phyloP scores from a whole-genome alignment of 1,140 invertebrate species.

The Anastatus disparis region DNA sequence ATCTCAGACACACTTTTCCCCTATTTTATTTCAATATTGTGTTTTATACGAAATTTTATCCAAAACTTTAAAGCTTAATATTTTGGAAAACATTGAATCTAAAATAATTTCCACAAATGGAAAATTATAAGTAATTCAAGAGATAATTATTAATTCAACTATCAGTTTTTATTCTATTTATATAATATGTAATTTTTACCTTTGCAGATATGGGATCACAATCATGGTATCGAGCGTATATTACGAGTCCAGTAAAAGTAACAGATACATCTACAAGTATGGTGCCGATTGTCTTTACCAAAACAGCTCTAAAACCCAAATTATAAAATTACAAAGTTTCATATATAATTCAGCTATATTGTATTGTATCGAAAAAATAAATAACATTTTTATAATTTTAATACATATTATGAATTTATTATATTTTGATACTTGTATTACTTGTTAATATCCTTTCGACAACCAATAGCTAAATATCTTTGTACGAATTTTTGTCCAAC shows the following conservation, averaged over 20 bases:
- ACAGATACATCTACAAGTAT: conserved; percentile 56
- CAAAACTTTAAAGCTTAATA: too few species aligned
- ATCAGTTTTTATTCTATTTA: not conserved
- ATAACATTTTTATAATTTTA: too few species aligned
- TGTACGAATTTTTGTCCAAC: conserved; percentile 76
- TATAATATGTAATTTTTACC: conserved; percentile 22
- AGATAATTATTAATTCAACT: too few species aligned
- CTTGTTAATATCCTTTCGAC: conserved; percentile 68
- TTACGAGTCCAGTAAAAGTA: conserved; percentile 67
- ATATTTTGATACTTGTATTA: conserved; percentile 38
- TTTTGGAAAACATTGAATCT: too few species aligned
- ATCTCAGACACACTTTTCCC: too few species aligned
- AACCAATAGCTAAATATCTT: conserved; percentile 72
- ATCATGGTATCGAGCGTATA: conserved; percentile 71
- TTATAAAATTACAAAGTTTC: too few species aligned
- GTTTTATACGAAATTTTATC: not conserved
- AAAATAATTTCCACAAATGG: too few species aligned
- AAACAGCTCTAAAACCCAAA: conserved; percentile 54
- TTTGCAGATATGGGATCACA: conserved; percentile 70
- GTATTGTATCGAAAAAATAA: too few species aligned
- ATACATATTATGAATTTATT: too few species aligned
- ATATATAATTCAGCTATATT: too few species aligned
- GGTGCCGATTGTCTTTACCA: conserved; percentile 60
- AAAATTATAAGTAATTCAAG: too few species aligned
- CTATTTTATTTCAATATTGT: too few species aligned